Conservation (phyloP, 2,888 invertebrate genomes). For the Drosophila paucipuncta region DNA sequence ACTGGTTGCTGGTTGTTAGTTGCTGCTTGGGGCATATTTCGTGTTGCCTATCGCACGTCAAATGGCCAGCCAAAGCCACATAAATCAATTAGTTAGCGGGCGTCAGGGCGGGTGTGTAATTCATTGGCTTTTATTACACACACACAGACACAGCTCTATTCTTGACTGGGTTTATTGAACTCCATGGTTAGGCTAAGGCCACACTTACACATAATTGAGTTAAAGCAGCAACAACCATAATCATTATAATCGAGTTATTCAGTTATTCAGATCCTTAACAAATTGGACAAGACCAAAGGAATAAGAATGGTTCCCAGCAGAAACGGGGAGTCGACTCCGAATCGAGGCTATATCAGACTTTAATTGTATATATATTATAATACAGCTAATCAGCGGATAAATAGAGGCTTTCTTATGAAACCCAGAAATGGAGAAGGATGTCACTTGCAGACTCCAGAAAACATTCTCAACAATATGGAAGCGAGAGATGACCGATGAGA, state of each 20-base stretch:
- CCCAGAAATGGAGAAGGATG: background rate
- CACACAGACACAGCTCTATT: background rate
- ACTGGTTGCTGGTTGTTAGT: slow-evolving; percentile 23
- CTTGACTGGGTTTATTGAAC: slow-evolving; percentile 18
- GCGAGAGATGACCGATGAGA: background rate
- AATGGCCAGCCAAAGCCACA: slow-evolving; percentile 56
- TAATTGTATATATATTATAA: too few relatives aligned
- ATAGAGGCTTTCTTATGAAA: background rate
- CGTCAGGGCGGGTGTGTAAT: slow-evolving; percentile 1
- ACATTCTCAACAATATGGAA: background rate
- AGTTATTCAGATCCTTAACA: background rate
- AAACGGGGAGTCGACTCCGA: background rate
- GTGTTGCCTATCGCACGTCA: slow-evolving; percentile 66
- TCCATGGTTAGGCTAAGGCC: slow-evolving; percentile 2
- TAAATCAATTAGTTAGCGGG: slow-evolving; percentile 67
- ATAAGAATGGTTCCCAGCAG: background rate
- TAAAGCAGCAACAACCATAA: background rate
- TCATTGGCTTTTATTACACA: slow-evolving; percentile 23
- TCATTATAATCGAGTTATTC: background rate
- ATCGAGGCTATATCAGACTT: background rate
- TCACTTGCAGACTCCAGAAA: background rate
- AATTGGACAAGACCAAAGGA: background rate
- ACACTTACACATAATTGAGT: background rate
- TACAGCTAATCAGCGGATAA: too few relatives aligned
- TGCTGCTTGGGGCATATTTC: slow-evolving; percentile 55